These are phyloP conservation scores for Sebastes elongatus DNA, from an alignment of 2,797 vertebrate species.

Conservation along the genomic window DNA sequence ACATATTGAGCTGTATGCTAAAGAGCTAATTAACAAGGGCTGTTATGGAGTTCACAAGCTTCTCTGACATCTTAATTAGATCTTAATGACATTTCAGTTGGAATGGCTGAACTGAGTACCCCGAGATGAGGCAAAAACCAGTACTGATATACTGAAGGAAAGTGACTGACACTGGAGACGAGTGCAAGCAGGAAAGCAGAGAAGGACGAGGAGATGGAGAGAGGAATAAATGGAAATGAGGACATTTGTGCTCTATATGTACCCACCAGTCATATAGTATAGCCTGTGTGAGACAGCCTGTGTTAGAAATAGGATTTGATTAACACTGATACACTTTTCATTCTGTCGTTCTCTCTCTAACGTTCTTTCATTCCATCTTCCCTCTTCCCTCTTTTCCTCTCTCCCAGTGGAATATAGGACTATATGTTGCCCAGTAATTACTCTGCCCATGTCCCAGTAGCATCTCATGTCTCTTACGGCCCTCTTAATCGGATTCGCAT, in stretches of 20 bases:
- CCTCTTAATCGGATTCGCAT: conserved; percentile 72
- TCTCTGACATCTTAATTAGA: conserved; percentile 85
- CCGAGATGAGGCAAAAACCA: conserved; percentile 46
- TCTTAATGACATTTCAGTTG: conserved; percentile 84
- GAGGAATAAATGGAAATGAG: conserved; percentile 26
- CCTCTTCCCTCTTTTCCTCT: not conserved
- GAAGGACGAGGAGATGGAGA: conserved; percentile 17
- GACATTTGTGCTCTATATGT: conserved; percentile 1
- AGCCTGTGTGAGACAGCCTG: conserved; percentile 11
- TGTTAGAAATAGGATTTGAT: conserved; percentile 35
- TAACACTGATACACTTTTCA: conserved; percentile 32
- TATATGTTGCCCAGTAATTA: conserved; percentile 64
- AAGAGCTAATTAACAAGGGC: conserved; percentile 79
- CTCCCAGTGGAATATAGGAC: conserved; percentile 39
- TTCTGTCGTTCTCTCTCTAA: not conserved
- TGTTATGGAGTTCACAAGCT: conserved; percentile 77
- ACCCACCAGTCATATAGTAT: not conserved
- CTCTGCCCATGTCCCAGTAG: conserved; percentile 49
- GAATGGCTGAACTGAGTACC: conserved; percentile 62
- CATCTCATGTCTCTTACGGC: conserved; percentile 44
- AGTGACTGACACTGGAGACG: conserved; percentile 6
- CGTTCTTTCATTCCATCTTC: conserved; percentile 1
- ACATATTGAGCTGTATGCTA: conserved; percentile 65
- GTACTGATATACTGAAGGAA: conserved; percentile 22
- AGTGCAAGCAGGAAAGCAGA: not conserved